Evolutionary conservation across 2,113 vertebrate genomes (phyloP).

Genomic region (Scomber colias): DNA sequence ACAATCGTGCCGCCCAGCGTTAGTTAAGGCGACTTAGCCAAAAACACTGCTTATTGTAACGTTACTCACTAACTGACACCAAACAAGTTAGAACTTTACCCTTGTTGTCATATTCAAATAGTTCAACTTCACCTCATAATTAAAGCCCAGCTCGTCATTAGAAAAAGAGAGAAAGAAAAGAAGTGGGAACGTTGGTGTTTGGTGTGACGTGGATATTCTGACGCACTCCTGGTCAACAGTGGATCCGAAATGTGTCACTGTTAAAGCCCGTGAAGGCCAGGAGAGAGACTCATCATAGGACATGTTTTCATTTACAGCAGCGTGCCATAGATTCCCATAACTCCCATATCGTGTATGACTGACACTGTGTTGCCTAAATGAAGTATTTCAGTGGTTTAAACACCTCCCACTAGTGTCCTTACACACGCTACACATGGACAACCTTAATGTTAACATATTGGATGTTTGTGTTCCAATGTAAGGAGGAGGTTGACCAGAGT

Average conservation of each 20-base stretch:
- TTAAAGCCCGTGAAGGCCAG: background rate
- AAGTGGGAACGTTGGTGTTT: background rate
- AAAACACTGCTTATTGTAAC: background rate
- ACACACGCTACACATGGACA: background rate
- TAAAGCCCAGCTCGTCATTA: background rate
- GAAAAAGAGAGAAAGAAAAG: constrained; percentile 5
- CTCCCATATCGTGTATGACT: too few species aligned
- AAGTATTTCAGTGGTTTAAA: background rate
- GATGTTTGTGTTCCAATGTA: background rate
- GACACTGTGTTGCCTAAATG: background rate
- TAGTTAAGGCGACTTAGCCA: background rate
- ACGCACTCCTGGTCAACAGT: constrained; percentile 30
- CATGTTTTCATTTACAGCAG: too few species aligned
- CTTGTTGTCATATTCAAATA: background rate
- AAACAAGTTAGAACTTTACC: background rate
- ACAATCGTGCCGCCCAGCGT: background rate
- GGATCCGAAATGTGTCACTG: constrained; percentile 16
- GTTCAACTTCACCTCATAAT: background rate
- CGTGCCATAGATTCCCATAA: background rate
- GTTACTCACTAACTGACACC: too few species aligned
- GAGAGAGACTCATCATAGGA: background rate
- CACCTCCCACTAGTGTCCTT: background rate
- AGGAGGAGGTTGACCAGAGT: background rate
- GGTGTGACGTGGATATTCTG: constrained; percentile 64
- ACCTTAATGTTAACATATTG: too few species aligned